phyloP scores from a whole-genome alignment of 2,797 vertebrate species.

The Bothrops alternatus region DNA sequence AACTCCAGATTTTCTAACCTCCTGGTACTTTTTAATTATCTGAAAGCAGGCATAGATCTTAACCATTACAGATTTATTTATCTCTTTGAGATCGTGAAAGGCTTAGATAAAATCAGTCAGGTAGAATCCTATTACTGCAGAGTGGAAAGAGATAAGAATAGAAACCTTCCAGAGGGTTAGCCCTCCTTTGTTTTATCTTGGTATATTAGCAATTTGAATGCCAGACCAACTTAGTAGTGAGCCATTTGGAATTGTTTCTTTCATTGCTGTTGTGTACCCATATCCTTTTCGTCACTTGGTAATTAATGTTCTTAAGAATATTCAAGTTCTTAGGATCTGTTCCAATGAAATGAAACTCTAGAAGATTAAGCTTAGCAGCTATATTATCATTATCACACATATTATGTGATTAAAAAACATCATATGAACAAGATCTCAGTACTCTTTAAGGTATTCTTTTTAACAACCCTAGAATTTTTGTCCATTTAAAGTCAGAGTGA shows the following conservation, averaged over 20 bases:
- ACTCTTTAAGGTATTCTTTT: not conserved
- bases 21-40: not conserved
- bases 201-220: not conserved
- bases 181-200: slow-evolving; percentile 1
- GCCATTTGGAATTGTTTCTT: not conserved
- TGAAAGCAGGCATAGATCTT: not conserved
- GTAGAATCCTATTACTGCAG: slow-evolving; percentile 24
- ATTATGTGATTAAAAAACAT: not conserved
- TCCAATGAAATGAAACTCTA: not conserved
- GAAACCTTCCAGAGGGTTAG: not conserved
- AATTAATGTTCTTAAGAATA: slow-evolving; percentile 2
- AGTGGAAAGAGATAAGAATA: slow-evolving; percentile 19
- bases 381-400: not conserved
- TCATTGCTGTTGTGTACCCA: not conserved
- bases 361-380: not conserved
- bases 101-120: slow-evolving; percentile 6
- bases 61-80: not conserved
- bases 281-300: not conserved
- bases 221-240: not conserved
- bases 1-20: not conserved
- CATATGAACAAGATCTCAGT: not conserved
- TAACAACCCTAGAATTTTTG: not conserved
- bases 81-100: not conserved
- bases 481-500: not conserved
- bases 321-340: not conserved